These are phyloP conservation scores for Brachycybe producta DNA, from an alignment of 2,888 invertebrate genomes.

Conservation along the genomic window DNA sequence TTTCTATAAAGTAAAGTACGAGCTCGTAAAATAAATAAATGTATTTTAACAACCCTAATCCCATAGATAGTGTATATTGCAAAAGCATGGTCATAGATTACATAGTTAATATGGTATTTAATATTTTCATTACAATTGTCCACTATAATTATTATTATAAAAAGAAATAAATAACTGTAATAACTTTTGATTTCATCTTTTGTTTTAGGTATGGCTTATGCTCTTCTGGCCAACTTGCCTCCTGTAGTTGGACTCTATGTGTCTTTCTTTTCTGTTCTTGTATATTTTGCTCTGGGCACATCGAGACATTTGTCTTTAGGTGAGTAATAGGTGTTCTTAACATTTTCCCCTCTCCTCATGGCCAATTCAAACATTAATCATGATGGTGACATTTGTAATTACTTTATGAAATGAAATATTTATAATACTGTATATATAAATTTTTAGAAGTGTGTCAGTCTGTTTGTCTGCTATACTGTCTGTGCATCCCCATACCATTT, in stretches of 20 bases:
- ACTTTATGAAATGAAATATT: too few species aligned
- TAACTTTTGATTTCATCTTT: background rate
- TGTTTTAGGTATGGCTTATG: constrained; percentile 39
- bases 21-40: background rate
- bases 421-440: too few species aligned
- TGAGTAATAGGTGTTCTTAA: constrained; percentile 23
- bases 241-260: constrained; percentile 40
- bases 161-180: too few species aligned
- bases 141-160: background rate
- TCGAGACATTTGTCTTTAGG: constrained; percentile 40
- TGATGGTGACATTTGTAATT: too few species aligned
- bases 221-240: constrained; percentile 36
- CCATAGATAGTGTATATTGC: background rate
- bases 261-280: constrained; percentile 39
- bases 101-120: constrained; percentile 21
- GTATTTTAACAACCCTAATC: background rate
- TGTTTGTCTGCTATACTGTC: too few species aligned
- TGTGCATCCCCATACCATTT: too few species aligned
- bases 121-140: background rate
- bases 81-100: background rate
- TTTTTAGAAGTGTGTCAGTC: too few species aligned
- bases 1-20: background rate
- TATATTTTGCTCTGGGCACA: constrained; percentile 41
- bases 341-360: background rate
- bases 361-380: background rate